A percentile compares a stretch with the other conserved stretches of the same genome.
phyloP scores from a whole-genome alignment of 1,140 invertebrate genomes.

The Harpegnathos saltator region DNA sequence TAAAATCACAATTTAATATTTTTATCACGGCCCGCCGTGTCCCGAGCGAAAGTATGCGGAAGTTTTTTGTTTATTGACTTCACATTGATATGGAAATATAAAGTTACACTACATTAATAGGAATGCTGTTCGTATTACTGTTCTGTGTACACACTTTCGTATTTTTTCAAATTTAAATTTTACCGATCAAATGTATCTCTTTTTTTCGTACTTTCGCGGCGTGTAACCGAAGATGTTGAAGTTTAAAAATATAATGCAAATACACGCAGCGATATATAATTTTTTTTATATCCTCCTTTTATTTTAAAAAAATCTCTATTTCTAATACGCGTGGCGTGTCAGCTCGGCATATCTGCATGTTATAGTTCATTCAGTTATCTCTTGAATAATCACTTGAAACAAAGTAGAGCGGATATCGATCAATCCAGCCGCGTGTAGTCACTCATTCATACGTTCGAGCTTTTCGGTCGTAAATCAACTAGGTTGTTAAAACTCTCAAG shows the following conservation, averaged over 20 bases:
- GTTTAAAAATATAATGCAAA: not conserved
- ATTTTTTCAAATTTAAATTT: not conserved
- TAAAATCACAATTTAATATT: conserved; percentile 42
- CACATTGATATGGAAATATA: conserved; percentile 21
- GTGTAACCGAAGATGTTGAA: not conserved
- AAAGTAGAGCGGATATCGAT: not conserved
- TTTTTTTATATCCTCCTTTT: not conserved
- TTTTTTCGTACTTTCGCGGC: not conserved
- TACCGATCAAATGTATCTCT: conserved; percentile 10
- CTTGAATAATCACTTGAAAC: conserved; percentile 3
- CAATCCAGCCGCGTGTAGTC: not conserved
- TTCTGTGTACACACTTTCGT: not conserved
- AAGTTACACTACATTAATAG: not conserved
- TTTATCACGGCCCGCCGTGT: conserved; percentile 21
- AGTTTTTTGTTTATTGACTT: conserved; percentile 38
- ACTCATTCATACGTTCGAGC: conserved; percentile 23
- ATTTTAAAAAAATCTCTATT: not conserved
- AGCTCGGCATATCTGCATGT: not conserved
- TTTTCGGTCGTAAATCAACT: conserved; percentile 24
- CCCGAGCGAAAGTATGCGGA: conserved; percentile 12
- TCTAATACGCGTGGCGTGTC: no score
- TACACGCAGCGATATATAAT: not conserved
- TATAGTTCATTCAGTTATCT: not conserved
- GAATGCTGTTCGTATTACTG: not conserved
- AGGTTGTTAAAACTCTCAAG: conserved; percentile 40